Evolutionary conservation across 2,888 invertebrate genomes (phyloP), one percentile per base, ranked within the genome.

Genomic region (Phaedon cochleariae): DNA sequence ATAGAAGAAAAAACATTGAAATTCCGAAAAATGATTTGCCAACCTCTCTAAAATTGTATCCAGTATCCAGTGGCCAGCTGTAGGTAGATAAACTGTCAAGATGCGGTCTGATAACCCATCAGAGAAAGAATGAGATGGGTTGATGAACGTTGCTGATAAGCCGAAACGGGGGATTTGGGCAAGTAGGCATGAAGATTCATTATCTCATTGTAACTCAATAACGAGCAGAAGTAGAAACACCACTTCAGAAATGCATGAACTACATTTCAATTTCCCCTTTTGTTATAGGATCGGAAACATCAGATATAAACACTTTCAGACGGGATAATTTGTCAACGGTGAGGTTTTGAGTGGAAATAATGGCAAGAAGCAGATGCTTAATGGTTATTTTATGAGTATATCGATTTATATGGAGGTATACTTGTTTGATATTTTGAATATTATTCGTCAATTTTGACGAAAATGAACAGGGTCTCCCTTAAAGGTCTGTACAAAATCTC

Each of bases 131-230:
- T 6, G 29, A 34, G 7, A 34, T 34, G 34, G 12, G 12, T 10
- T 12, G 34, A 7, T 12, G 7, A 34, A 34, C 34, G 10, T 34
- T 34, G 34, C 34, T 34, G 12, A 7, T 34, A 34, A 10, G 12
- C 34, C 2, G 34, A 34, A 34, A 34, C 12, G 34, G 34, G 34
- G 34, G 34, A 34, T 34, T 34, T 54, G 54, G 34, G 59, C 54
- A 62, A 66, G 59, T 62, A 66, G 34, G 59, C 62, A 54, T 62
- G 62, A 66, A 66, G 65, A 66, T 66, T 45, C 49, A 21, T 53
- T 62, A 66, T 66, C 65, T 66, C 49, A 62, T 73, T 73, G 69
- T 71, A 69, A 67, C 64, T 64, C 60, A 68, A 71, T 71, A 70
- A 73, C 64, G 34, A 62, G 55, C 53, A 64, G 48, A 62, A 62